phyloP scores from a whole-genome alignment of 2,888 invertebrate species.

The Synergus itoensis region DNA sequence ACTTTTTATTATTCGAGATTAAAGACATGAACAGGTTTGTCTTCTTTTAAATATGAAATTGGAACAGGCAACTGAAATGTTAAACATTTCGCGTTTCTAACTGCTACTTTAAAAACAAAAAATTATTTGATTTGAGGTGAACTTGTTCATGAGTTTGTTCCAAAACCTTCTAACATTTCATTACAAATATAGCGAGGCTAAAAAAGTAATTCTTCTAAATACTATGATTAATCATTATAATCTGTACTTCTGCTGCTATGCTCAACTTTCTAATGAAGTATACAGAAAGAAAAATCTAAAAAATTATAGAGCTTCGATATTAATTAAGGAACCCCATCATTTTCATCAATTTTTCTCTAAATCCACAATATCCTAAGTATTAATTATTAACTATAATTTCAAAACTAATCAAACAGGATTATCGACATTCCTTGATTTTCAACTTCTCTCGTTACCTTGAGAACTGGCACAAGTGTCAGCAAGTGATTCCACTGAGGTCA shows the following conservation, averaged over 20 bases:
- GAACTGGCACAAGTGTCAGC: slow-evolving; percentile 86
- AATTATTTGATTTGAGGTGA: background rate
- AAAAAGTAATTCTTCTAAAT: background rate
- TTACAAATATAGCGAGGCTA: background rate
- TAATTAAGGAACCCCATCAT: slow-evolving; percentile 12
- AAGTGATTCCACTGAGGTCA: slow-evolving; percentile 93
- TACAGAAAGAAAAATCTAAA: background rate
- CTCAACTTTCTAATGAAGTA: slow-evolving; percentile 18
- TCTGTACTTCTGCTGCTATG: background rate
- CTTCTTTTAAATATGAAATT: background rate
- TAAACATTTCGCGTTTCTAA: background rate
- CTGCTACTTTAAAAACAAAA: background rate
- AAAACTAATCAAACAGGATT: slow-evolving; percentile 24
- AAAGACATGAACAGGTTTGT: background rate
- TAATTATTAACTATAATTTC: slow-evolving; percentile 27
- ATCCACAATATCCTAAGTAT: background rate
- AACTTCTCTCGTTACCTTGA: slow-evolving; percentile 68
- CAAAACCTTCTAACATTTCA: background rate
- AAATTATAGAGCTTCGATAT: slow-evolving; percentile 11
- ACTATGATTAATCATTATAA: background rate
- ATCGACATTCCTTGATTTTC: slow-evolving; percentile 6
- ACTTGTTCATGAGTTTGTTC: background rate
- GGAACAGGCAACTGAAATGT: background rate
- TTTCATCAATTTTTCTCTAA: slow-evolving; percentile 10
- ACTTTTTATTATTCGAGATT: background rate